These are phyloP conservation scores for Anoplophora glabripennis DNA, from an alignment of 1,140 invertebrate genomes.

Conservation along the genomic window DNA sequence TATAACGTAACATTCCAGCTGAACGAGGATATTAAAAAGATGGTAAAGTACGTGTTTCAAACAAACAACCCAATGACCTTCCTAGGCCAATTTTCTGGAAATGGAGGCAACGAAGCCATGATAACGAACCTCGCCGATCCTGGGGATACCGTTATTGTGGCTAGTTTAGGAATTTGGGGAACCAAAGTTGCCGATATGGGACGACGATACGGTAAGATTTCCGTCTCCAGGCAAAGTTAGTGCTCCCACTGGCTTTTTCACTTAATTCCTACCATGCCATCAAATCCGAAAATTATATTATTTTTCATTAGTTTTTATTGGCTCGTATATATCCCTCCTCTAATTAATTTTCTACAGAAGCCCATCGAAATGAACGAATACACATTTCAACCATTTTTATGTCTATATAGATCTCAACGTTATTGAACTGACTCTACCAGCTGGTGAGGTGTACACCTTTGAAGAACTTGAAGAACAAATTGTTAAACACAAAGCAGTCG, in stretches of 20 bases:
- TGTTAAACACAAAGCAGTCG: conserved; percentile 58
- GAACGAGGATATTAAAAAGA: conserved; percentile 80
- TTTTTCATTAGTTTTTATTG: no score
- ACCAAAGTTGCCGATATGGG: conserved; percentile 70
- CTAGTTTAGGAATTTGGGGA: conserved; percentile 81
- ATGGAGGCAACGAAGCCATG: conserved; percentile 79
- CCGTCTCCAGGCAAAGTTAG: no score
- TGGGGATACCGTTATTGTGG: conserved; percentile 69
- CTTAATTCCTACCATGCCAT: no score
- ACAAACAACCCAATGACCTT: conserved; percentile 75
- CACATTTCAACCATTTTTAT: no score
- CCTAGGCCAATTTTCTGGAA: conserved; percentile 74
- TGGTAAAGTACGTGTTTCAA: conserved; percentile 81
- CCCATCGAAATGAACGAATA: no score
- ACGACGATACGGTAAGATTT: conserved; percentile 53
- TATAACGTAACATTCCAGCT: no score
- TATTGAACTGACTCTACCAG: no score
- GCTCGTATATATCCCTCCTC: no score
- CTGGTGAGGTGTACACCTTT: conserved; percentile 32
- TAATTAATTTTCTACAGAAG: no score
- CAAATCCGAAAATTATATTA: no score
- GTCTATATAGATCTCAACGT: no score
- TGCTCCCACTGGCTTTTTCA: no score
- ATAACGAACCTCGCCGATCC: conserved; percentile 75
- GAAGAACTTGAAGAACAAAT: conserved; percentile 61